Evolutionary conservation across 2,888 invertebrate genomes (phyloP), one percentile per base, ranked within the genome.

Genomic region (Himalopsyche japonica): DNA sequence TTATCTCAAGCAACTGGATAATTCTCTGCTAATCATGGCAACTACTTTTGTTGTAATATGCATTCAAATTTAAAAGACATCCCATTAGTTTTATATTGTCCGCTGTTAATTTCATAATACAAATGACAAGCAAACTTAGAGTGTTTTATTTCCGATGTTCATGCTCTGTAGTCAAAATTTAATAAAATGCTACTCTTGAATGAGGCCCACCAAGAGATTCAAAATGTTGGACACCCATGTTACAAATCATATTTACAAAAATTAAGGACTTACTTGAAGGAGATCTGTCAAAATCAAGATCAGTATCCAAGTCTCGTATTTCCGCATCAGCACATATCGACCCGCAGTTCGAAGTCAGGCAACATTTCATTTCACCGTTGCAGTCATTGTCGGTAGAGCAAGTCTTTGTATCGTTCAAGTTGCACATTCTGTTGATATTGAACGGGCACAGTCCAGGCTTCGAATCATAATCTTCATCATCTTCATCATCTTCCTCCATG

Each of bases 261-360:
- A 15, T 79, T 70, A 77, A 77, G 34, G 37, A 89, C 92, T 91
- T 88, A 94, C 94, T 94, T 24, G 93, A 93, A 87, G 94, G 94
- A 24, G 92, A 91, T 85, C 93, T 92, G 86, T 92, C 92, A 43
- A 93, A 92, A 7, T 92, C 92, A 47, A 93, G 92, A 15, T 92
- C 89, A 48, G 91, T 91, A 43, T 90, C 89, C 88, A 92, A 92
- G 92, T 91, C 89, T 88, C 92, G 90, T 88, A 93, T 93, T 3
- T 91, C 91, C 0, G 91, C 89, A 87, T 92, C 92, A 0, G 91
- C 89, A 86, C 92, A 93, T 10, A 93, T 89, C 0, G 91, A 90
- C 0, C 92, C 92, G 83, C 92, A 92, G 83, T 87, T 88, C 6
- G 89, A 87, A 0, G 92, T 91, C 10, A 91, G 88, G 85, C 93